phyloP scores from a whole-genome alignment of 2,797 vertebrate species.

The Scyliorhinus canicula region DNA sequence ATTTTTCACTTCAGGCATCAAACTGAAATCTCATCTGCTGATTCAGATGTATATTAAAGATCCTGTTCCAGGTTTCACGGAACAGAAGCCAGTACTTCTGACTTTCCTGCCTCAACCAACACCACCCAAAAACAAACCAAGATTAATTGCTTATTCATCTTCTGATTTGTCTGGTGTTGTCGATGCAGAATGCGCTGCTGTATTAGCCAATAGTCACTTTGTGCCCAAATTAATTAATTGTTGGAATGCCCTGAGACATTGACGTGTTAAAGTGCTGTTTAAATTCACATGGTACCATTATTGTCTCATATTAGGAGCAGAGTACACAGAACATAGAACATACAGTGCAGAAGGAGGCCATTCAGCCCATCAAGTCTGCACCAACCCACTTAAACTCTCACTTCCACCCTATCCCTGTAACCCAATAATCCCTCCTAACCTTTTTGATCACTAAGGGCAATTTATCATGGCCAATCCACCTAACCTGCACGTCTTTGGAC shows the following conservation, averaged over 20 bases:
- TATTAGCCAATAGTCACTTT: background rate
- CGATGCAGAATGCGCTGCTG: background rate
- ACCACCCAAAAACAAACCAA: background rate
- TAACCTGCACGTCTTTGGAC: too few relatives aligned
- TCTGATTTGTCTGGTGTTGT: background rate
- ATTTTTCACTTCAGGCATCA: background rate
- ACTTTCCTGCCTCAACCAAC: background rate
- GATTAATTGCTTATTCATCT: background rate
- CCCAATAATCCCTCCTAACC: too few relatives aligned
- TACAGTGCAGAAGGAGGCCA: too few relatives aligned
- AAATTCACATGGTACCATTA: background rate
- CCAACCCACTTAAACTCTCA: too few relatives aligned
- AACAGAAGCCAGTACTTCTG: background rate
- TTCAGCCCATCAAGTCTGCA: too few relatives aligned
- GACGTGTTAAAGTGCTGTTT: background rate
- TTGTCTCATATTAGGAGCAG: background rate
- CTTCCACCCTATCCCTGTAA: too few relatives aligned
- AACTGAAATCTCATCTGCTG: background rate
- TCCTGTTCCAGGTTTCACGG: background rate
- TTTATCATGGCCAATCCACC: too few relatives aligned
- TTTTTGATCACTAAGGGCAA: too few relatives aligned
- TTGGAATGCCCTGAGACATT: background rate
- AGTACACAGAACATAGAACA: too few relatives aligned
- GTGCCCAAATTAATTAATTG: background rate
- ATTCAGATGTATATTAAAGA: background rate